Percentiles rank a stretch among this genome's conserved stretches.
These are phyloP conservation scores for Heteromormyrus szaboi DNA, from an alignment of 2,797 vertebrate species.

Conservation along the genomic window DNA sequence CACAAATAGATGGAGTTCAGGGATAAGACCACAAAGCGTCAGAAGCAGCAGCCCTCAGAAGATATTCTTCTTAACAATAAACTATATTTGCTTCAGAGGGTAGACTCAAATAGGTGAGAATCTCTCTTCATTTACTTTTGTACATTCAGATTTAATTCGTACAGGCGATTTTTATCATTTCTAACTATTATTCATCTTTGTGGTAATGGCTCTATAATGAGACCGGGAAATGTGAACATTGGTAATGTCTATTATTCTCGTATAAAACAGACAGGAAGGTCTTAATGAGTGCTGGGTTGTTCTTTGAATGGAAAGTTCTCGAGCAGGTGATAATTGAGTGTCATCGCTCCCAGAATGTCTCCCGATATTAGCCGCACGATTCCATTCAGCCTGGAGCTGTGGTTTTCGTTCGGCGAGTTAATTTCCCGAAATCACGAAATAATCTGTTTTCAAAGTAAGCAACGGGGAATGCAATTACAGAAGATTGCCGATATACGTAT, in stretches of 20 bases:
- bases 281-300: constrained; percentile 33
- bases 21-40: neutral
- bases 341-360: constrained; percentile 33
- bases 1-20: neutral
- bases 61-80: neutral
- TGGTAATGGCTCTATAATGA: constrained; percentile 45
- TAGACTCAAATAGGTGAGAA: neutral
- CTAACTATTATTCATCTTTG: constrained; percentile 47
- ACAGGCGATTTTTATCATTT: constrained; percentile 39
- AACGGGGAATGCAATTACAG: constrained; percentile 13
- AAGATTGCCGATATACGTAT: constrained; percentile 9
- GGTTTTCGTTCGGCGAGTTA: neutral
- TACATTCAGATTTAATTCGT: constrained; percentile 15
- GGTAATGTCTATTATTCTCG: constrained; percentile 39
- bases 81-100: neutral
- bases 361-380: neutral
- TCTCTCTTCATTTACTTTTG: constrained; percentile 16
- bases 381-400: neutral
- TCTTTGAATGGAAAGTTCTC: constrained; percentile 41
- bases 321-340: constrained; percentile 43
- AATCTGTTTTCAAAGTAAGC: constrained; percentile 16
- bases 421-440: constrained; percentile 14
- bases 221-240: constrained; percentile 45
- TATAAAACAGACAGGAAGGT: constrained; percentile 48
- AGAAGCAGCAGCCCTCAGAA: neutral